Evolutionary conservation across 1,140 invertebrate genomes (phyloP).

Genomic region (Homalodisca vitripennis): DNA sequence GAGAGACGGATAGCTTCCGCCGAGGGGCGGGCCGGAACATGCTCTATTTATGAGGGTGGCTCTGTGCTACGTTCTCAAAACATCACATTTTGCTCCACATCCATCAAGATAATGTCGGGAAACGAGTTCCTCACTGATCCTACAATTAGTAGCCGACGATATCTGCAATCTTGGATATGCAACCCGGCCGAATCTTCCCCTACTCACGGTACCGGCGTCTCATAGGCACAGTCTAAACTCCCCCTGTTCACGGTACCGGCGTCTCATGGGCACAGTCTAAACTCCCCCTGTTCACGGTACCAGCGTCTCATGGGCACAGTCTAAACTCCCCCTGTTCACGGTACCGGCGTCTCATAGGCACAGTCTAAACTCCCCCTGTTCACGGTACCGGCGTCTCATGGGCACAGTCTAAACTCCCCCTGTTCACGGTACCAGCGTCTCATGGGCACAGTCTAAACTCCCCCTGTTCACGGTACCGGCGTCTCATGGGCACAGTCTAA

Average conservation of each 20-base stretch:
- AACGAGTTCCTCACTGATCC: constrained; percentile 13
- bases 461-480: too few species aligned
- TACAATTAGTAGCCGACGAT: not conserved
- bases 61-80: not conserved
- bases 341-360: too few species aligned
- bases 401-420: too few species aligned
- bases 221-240: not conserved
- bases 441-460: too few species aligned
- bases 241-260: not conserved
- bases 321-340: too few species aligned
- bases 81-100: constrained; percentile 15
- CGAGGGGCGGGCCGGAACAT: not conserved
- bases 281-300: too few species aligned
- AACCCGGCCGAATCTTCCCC: not conserved
- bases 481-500: too few species aligned
- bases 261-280: not conserved
- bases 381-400: too few species aligned
- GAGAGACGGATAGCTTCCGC: constrained; percentile 13
- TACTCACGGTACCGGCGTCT: not conserved
- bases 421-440: too few species aligned
- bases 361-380: too few species aligned
- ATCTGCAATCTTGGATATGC: not conserved
- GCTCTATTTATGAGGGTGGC: constrained; percentile 8
- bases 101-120: constrained; percentile 22
- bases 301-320: too few species aligned